phyloP scores from a whole-genome alignment of 2,113 vertebrate genomes.

The Nesogale talazaci region DNA sequence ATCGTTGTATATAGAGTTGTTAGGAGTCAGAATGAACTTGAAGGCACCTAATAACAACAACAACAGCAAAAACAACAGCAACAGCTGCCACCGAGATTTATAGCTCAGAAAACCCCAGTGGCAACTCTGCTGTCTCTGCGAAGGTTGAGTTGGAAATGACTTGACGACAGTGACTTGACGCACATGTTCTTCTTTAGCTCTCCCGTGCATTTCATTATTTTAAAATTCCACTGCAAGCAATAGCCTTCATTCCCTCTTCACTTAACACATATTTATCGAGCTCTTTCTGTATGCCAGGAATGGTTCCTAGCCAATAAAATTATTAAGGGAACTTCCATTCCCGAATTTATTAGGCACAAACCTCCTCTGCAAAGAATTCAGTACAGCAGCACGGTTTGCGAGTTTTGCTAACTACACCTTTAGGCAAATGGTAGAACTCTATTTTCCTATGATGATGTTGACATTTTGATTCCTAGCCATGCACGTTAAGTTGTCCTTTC shows the following conservation, averaged over 20 bases:
- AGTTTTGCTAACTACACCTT: neutral
- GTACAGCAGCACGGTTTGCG: neutral
- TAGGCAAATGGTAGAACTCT: neutral
- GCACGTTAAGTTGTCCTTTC: neutral
- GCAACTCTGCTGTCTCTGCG: too few relatives aligned
- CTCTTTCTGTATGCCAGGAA: neutral
- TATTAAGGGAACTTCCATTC: neutral
- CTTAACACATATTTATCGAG: neutral
- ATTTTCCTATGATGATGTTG: constrained; percentile 29
- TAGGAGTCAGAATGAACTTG: too few relatives aligned
- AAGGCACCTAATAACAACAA: too few relatives aligned
- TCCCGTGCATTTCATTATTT: neutral
- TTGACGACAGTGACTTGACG: too few relatives aligned
- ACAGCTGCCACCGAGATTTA: too few relatives aligned
- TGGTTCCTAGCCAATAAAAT: neutral
- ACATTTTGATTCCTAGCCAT: constrained; percentile 38
- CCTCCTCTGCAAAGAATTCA: neutral
- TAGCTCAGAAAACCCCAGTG: too few relatives aligned
- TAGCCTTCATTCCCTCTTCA: neutral
- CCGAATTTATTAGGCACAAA: neutral
- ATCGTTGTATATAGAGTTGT: too few relatives aligned
- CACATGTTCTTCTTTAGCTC: neutral
- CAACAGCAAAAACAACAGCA: too few relatives aligned
- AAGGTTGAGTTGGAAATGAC: too few relatives aligned
- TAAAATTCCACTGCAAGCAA: neutral